Percentiles rank a stretch among this genome's conserved stretches.
These are phyloP conservation scores for Athripsodes cinereus DNA, from an alignment of 2,888 invertebrate genomes.

Conservation along the genomic window DNA sequence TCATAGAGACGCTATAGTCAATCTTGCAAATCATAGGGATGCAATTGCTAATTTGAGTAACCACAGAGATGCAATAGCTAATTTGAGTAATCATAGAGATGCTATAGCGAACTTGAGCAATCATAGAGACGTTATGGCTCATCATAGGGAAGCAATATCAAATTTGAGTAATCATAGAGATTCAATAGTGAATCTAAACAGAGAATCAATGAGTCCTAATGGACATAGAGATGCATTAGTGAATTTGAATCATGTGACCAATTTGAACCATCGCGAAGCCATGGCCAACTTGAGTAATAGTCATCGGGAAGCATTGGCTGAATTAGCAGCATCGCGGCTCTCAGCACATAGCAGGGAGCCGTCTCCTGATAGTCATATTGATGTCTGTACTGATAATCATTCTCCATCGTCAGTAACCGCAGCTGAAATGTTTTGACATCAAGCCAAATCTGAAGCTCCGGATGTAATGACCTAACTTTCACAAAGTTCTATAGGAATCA, in stretches of 20 bases:
- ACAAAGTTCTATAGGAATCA: no score
- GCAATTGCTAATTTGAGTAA: conserved; percentile 19
- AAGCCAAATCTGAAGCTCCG: conserved; percentile 11
- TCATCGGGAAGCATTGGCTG: conserved; percentile 13
- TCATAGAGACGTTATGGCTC: conserved; percentile 10
- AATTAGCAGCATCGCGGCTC: neutral
- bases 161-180: conserved; percentile 13
- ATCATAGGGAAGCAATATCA: conserved; percentile 6
- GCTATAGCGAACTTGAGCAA: conserved; percentile 19
- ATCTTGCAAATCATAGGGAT: conserved; percentile 22
- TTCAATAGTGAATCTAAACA: conserved; percentile 3
- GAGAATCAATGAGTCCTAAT: conserved; percentile 7
- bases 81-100: conserved; percentile 19
- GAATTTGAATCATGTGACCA: conserved; percentile 14
- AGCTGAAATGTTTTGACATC: conserved; percentile 25
- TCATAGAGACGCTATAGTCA: conserved; percentile 19
- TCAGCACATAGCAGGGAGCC: conserved; percentile 5
- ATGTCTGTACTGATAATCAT: conserved; percentile 23
- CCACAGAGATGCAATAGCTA: conserved; percentile 18
- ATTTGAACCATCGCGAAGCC: conserved; percentile 15
- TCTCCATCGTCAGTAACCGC: conserved; percentile 15
- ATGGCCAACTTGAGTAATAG: conserved; percentile 10
- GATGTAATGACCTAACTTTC: conserved; percentile 7
- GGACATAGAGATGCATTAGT: conserved; percentile 14
- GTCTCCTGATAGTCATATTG: conserved; percentile 20